Base-by-base conservation (phyloP, 92 coral and sea anemone species). In the Siderastrea siderea region DNA sequence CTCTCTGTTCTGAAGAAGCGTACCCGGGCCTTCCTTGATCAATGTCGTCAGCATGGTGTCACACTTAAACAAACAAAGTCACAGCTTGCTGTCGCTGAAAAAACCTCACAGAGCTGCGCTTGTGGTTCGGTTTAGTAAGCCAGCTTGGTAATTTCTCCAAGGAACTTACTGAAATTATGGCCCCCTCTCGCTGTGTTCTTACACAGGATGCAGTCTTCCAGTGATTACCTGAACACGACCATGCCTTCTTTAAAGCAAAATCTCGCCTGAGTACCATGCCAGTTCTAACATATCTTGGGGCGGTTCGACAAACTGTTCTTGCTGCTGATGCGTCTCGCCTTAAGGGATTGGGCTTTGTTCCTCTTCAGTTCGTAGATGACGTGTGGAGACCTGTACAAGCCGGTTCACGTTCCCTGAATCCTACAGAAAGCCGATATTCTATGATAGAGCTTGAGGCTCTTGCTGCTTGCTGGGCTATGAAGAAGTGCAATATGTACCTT, bases 111-210 rank as follows among this genome's bases (percentile, higher is more conserved):
- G n/a, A n/a, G n/a, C n/a, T n/a, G n/a, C 78, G 78, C 87, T 68
- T 78, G 61, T 82, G 78, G 87, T 82, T 82, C 68, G 87, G 87
- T 16, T 52, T 83, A 79, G 87, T 83, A 19, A 83, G 70, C 75
- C 79, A 83, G 6, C 87, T 69, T 55, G 79, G 69, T 5, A 71
- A 71, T 58, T 83, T 83, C 74, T 83, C 87, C 67, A 49, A 83
- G 78, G 87, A 83, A 3, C 26, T 83, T 8, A 55, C 87, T 67
- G 38, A 51, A 50, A 83, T 83, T 6, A 83, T 83, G 87, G 79
- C 47, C 44, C 79, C 87, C n/a, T 83, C 70, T 50, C 67, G 87
- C 69, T 17, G 68, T 50, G n/a, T n/a, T n/a, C 87, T 70, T n/a
- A n/a, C 47, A 47, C 51, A 83, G 68, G 66, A 83, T 44, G 48